Evolutionary conservation across 2,113 vertebrate genomes (phyloP), one percentile per base, ranked within the genome.

Genomic region (Pachycephala philippinensis): DNA sequence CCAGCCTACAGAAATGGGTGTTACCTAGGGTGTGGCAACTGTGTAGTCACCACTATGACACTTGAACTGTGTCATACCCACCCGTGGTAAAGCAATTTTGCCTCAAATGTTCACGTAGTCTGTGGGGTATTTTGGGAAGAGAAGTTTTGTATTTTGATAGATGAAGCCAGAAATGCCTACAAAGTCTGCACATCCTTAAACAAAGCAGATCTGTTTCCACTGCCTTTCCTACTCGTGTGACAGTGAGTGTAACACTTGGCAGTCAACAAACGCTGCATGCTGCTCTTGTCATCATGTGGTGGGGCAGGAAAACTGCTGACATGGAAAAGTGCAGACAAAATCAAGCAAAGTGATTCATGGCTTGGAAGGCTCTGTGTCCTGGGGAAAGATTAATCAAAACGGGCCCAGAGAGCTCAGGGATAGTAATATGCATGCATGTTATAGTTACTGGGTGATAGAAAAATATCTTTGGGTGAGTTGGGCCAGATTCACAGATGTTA

Each of bases 271-370:
- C 1, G 0, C 77, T 79, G 92, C 76, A 21, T 72, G 95, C 95
- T 94, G 88, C 90, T 92, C 95, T 94, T 95, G 96, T 97, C 92
- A 89, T 95, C 96, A n/a, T 94, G 88, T 3, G 27, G 83, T 40
- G 84, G 92, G 94, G 93, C 52, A 93, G 94, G 74, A 90, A 94
- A 96, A 92, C 88, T 97, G 95, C 96, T 96, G 96, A 96, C 95
- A 96, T 94, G 94, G 86, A 94, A 95, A 95, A 95, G 88, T 61
- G 76, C 72, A 91, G 92, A 89, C 77, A 93, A 94, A 94, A 97
- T 93, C 88, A 84, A 95, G 95, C 76, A 82, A 78, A 93, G 84
- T 92, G 93, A 93, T 96, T 94, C 93, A 97, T 87, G 50, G 61
- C 86, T 97, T 95, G 96, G 93, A 97, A 96, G 45, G 83, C 49